Percentiles rank a stretch among this genome's conserved stretches.
These are phyloP conservation scores for Pteropus rufus DNA, from an alignment of 2,797 vertebrate species.

Conservation along the genomic window DNA sequence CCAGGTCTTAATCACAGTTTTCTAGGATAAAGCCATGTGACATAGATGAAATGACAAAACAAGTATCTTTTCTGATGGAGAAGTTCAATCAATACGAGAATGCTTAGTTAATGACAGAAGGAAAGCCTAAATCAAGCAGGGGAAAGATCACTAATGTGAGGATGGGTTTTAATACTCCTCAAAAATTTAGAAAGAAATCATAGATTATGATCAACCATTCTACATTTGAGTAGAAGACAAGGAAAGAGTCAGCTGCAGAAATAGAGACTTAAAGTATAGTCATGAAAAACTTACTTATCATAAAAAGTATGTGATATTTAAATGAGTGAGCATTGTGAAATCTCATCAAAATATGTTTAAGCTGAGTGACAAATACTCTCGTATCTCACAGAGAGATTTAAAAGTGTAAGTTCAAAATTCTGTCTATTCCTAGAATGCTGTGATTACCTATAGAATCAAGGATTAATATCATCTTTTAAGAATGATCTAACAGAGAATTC, in stretches of 20 bases:
- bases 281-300: background rate
- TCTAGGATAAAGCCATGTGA: background rate
- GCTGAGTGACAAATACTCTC: background rate
- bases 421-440: background rate
- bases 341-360: background rate
- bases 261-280: background rate
- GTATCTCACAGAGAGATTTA: background rate
- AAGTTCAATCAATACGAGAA: background rate
- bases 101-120: background rate
- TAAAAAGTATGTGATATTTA: background rate
- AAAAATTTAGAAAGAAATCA: slow-evolving; percentile 25
- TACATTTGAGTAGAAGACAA: background rate
- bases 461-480: slow-evolving; percentile 10
- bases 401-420: background rate
- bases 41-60: background rate
- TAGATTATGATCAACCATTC: background rate
- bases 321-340: background rate
- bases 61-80: background rate
- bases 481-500: background rate
- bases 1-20: slow-evolving; percentile 12
- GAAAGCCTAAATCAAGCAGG: background rate
- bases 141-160: background rate
- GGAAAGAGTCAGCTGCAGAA: background rate
- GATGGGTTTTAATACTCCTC: background rate
- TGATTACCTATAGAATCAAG: background rate